Percentiles rank a stretch among this genome's conserved stretches.
Evolutionary conservation across 2,888 invertebrate genomes (phyloP).

Genomic region (Drosophila maculinotata): DNA sequence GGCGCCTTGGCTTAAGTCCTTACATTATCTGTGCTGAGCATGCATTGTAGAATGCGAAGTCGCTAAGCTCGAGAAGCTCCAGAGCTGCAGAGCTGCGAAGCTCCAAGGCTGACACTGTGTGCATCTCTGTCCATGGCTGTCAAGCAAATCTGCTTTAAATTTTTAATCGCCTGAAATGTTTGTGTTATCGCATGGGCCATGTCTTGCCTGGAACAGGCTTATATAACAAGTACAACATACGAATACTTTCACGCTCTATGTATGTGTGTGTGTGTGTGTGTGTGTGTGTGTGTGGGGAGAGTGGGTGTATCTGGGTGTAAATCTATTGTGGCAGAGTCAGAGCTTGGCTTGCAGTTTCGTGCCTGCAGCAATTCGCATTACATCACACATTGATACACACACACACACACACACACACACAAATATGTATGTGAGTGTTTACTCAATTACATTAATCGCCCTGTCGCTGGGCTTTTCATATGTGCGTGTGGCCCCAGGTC

Average conservation of each 20-base stretch:
- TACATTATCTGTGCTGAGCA: slow-evolving; percentile 47
- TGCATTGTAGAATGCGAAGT: slow-evolving; percentile 40
- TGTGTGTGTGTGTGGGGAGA: slow-evolving; percentile 8
- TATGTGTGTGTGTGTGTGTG: neutral
- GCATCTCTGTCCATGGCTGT: slow-evolving; percentile 31
- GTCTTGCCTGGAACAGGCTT: slow-evolving; percentile 30
- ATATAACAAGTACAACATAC: slow-evolving; percentile 10
- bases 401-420: slow-evolving; percentile 9
- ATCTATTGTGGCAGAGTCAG: too few species aligned
- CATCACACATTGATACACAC: slow-evolving; percentile 26
- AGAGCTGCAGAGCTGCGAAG: slow-evolving; percentile 12
- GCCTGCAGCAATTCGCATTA: slow-evolving; percentile 41
- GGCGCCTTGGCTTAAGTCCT: slow-evolving; percentile 15
- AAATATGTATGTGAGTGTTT: slow-evolving; percentile 18
- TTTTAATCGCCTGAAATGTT: slow-evolving; percentile 65
- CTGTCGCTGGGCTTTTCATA: slow-evolving; percentile 29
- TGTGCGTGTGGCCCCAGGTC: slow-evolving; percentile 31
- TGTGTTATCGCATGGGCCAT: slow-evolving; percentile 47
- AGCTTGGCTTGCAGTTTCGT: slow-evolving; percentile 35
- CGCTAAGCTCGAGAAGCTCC: slow-evolving; percentile 36
- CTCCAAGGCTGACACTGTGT: too few species aligned
- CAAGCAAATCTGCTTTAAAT: slow-evolving; percentile 56
- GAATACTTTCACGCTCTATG: slow-evolving; percentile 12
- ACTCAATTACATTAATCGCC: slow-evolving; percentile 60
- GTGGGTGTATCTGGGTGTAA: slow-evolving; percentile 27